phyloP scores from a whole-genome alignment of 2,113 vertebrate genomes.

The Eleginops maclovinus region DNA sequence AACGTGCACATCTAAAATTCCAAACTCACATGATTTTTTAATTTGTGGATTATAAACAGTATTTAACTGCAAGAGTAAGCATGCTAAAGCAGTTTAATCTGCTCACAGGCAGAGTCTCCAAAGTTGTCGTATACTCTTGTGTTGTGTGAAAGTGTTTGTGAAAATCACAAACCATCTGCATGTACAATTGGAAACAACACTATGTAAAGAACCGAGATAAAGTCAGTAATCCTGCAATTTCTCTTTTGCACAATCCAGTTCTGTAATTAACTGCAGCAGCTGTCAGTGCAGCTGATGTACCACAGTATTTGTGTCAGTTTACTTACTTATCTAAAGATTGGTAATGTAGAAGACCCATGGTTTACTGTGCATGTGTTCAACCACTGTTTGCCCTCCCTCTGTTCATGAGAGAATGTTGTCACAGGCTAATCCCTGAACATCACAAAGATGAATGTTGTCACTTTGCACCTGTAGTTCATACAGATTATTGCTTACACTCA shows the following conservation, averaged over 20 bases:
- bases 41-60: not conserved
- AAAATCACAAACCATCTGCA: constrained; percentile 11
- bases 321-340: not conserved
- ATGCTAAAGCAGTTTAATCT: not conserved
- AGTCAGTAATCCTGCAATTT: not conserved
- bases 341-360: not conserved
- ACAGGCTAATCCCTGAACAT: not conserved
- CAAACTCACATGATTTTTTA: not conserved
- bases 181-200: not conserved
- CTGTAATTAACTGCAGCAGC: not conserved
- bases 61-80: not conserved
- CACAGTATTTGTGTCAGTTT: constrained; percentile 3
- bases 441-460: not conserved
- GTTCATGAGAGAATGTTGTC: not conserved
- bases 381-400: not conserved
- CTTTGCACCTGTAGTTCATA: not conserved
- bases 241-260: not conserved
- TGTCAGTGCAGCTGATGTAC: not conserved
- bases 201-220: not conserved
- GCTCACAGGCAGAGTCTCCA: not conserved
- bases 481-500: not conserved
- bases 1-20: not conserved
- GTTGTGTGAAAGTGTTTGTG: not conserved
- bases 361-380: not conserved
- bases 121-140: not conserved